Percentiles rank a stretch among this genome's conserved stretches.
phyloP scores from a whole-genome alignment of 2,113 vertebrate genomes.

The Microtus ochrogaster region DNA sequence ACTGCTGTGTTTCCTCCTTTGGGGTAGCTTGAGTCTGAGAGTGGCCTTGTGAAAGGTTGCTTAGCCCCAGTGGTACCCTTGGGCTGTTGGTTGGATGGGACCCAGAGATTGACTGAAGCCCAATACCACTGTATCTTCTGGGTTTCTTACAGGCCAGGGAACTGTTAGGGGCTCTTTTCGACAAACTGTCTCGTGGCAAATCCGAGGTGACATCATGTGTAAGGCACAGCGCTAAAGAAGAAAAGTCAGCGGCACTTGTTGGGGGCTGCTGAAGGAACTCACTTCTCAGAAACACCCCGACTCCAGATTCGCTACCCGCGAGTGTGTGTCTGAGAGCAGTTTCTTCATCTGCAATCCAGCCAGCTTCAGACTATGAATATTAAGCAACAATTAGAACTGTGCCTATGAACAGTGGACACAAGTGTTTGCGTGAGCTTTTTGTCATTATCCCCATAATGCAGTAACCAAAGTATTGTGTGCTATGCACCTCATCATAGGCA shows the following conservation, averaged over 20 bases:
- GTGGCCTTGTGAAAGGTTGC: neutral
- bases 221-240: neutral
- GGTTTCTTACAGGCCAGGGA: accelerated
- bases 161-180: neutral
- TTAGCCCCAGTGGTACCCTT: neutral
- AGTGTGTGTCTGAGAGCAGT: neutral
- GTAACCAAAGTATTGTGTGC: neutral
- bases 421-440: neutral
- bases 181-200: neutral
- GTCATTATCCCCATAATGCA: no score
- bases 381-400: no score
- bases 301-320: neutral
- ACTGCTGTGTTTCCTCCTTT: neutral
- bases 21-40: neutral
- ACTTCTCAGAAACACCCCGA: neutral
- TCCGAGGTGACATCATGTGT: neutral
- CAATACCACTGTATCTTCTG: neutral
- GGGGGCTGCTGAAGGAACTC: neutral
- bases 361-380: neutral
- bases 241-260: neutral
- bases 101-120: neutral
- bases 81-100: neutral
- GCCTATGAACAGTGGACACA: neutral
- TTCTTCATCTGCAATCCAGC: neutral
- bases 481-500: neutral